These are phyloP conservation scores for Aporrectodea caliginosa DNA, from an alignment of 1,140 invertebrate species.

Conservation along the genomic window DNA sequence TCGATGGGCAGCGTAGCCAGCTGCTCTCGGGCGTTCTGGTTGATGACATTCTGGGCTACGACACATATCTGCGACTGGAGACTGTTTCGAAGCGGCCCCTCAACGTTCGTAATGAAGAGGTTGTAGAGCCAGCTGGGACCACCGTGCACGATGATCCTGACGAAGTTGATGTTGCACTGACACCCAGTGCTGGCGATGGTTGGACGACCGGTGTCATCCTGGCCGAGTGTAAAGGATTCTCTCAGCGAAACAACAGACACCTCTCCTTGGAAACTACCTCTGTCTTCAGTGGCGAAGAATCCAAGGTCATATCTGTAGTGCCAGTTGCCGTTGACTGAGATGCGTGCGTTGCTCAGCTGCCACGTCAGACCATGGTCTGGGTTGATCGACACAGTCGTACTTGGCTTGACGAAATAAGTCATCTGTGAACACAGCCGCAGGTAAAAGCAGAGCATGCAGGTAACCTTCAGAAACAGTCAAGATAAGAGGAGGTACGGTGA, in stretches of 20 bases:
- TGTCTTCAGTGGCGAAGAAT: constrained; percentile 6
- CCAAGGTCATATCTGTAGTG: constrained; percentile 13
- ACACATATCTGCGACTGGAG: background rate
- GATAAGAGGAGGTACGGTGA: too few relatives aligned
- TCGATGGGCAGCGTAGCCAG: constrained; percentile 5
- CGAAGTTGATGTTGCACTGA: constrained; percentile 4
- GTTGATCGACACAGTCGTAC: background rate
- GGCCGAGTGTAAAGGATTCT: constrained; percentile 6
- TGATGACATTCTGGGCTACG: background rate
- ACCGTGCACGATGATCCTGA: constrained; percentile 13
- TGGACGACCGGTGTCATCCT: constrained; percentile 17
- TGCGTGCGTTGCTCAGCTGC: background rate
- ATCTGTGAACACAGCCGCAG: background rate
- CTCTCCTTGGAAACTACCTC: constrained; percentile 11
- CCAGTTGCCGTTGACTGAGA: constrained; percentile 19
- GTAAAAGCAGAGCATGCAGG: background rate
- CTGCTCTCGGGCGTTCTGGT: background rate
- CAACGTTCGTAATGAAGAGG: constrained; percentile 6
- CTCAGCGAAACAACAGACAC: constrained; percentile 9
- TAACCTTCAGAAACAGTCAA: too few relatives aligned
- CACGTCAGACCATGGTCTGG: constrained; percentile 10
- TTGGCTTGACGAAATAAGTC: constrained; percentile 10
- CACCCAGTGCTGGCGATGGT: constrained; percentile 11
- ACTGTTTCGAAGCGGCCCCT: background rate
- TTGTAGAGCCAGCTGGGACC: constrained; percentile 30